These are phyloP conservation scores for Carettochelys insculpta DNA, from an alignment of 2,113 vertebrate genomes.

Conservation along the genomic window DNA sequence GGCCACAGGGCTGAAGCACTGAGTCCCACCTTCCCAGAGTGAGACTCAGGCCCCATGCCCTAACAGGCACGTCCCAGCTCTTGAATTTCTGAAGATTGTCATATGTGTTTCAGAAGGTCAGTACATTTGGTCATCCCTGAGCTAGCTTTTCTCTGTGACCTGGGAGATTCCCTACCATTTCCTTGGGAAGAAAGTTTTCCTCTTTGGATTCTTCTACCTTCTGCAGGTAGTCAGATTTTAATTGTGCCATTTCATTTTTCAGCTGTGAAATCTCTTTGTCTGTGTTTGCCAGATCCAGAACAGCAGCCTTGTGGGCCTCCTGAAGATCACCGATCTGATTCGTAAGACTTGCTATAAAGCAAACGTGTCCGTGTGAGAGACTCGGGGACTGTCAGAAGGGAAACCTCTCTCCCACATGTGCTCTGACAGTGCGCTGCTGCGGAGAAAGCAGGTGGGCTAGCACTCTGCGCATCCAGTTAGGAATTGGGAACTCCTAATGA, in stretches of 20 bases:
- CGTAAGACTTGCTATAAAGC: constrained; percentile 1
- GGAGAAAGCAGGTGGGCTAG: background rate
- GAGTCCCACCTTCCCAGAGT: too few species aligned
- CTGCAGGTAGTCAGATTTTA: background rate
- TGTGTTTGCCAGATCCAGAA: constrained; percentile 22
- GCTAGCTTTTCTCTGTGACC: background rate
- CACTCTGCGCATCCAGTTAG: rapidly evolving
- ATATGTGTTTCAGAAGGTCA: too few species aligned
- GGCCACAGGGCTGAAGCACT: too few species aligned
- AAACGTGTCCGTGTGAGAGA: rapidly evolving
- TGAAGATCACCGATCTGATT: constrained; percentile 7
- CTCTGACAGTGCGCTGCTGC: background rate
- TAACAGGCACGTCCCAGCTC: too few species aligned
- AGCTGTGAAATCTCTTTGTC: constrained; percentile 25
- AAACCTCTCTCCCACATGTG: background rate
- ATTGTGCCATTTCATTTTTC: background rate
- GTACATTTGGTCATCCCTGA: too few species aligned
- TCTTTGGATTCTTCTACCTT: background rate
- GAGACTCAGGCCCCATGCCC: too few species aligned
- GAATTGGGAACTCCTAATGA: background rate
- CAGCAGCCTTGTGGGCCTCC: background rate
- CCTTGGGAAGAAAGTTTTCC: background rate
- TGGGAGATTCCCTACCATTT: background rate
- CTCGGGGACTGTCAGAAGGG: background rate
- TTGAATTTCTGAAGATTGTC: too few species aligned